Percentiles rank a stretch among this genome's conserved stretches.
phyloP scores from a whole-genome alignment of 2,888 invertebrate species.

The Hirtodrosophila confusa region DNA sequence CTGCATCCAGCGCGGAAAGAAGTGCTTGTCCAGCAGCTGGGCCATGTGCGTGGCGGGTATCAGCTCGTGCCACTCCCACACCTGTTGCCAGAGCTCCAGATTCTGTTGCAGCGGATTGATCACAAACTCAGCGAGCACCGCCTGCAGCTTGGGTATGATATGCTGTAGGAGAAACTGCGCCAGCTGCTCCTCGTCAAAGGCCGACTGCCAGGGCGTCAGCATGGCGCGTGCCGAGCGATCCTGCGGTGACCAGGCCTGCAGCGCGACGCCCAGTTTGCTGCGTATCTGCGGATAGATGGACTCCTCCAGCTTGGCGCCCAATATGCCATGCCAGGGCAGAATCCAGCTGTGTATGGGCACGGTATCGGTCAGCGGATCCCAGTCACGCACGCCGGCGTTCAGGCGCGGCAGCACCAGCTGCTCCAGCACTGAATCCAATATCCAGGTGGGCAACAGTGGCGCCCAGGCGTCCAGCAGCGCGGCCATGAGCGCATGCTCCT shows the following conservation, averaged over 20 bases:
- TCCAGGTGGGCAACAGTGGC: constrained; percentile 92
- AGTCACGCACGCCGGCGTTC: constrained; percentile 90
- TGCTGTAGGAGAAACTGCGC: constrained; percentile 93
- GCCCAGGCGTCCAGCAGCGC: constrained; percentile 92
- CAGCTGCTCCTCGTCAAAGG: constrained; percentile 91
- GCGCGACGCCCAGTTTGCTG: constrained; percentile 94
- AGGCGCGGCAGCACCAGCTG: constrained; percentile 92
- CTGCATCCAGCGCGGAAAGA: constrained; percentile 97
- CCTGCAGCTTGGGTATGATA: constrained; percentile 94
- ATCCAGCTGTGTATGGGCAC: constrained; percentile 98
- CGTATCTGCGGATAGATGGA: constrained; percentile 95
- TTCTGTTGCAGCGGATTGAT: constrained; percentile 91
- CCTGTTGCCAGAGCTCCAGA: constrained; percentile 96
- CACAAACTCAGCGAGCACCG: constrained; percentile 87
- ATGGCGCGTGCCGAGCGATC: constrained; percentile 96
- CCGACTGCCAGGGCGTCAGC: constrained; percentile 94
- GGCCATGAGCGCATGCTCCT: constrained; percentile 91
- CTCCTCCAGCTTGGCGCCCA: constrained; percentile 86
- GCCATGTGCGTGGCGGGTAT: constrained; percentile 91
- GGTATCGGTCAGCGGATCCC: constrained; percentile 98
- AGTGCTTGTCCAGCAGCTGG: constrained; percentile 92
- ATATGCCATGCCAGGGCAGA: constrained; percentile 96
- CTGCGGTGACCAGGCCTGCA: constrained; percentile 97
- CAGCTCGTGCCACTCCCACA: constrained; percentile 96
- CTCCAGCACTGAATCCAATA: constrained; percentile 92